Conservation (phyloP, 64 coral and sea anemone genomes). For the Montipora sp. region DNA sequence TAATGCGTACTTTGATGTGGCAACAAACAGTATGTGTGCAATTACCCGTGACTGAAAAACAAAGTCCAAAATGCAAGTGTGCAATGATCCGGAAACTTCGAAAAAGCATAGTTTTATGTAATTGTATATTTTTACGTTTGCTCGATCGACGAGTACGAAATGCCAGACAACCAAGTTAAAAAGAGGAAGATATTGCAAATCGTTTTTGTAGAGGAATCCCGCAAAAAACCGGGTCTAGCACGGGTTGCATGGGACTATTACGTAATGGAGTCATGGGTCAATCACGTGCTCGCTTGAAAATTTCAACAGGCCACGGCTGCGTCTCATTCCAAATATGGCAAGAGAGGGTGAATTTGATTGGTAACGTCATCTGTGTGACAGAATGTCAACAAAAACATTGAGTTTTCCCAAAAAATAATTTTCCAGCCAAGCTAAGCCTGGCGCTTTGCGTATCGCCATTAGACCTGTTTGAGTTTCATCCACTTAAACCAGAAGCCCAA, state of each 20-base stretch:
- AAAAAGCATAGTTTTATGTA: not conserved
- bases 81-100: not conserved
- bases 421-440: slow-evolving; percentile 50
- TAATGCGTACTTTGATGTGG: not conserved
- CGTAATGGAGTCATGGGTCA: slow-evolving; percentile 1
- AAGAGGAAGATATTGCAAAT: too few relatives aligned
- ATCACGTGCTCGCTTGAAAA: slow-evolving; percentile 64
- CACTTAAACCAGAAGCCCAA: not conserved
- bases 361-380: slow-evolving; percentile 85
- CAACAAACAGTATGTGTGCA: not conserved
- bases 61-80: not conserved
- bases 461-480: not conserved
- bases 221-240: not conserved
- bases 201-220: too few relatives aligned
- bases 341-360: slow-evolving; percentile 74
- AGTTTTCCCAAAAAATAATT: slow-evolving; percentile 86
- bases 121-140: not conserved
- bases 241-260: not conserved
- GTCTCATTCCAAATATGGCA: slow-evolving; percentile 81
- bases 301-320: not conserved
- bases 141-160: not conserved
- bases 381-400: slow-evolving; percentile 98
- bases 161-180: too few relatives aligned
- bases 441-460: not conserved
- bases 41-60: not conserved